Evolutionary conservation across 2,797 vertebrate genomes (phyloP).

Genomic region (Takifugu ocellatus): DNA sequence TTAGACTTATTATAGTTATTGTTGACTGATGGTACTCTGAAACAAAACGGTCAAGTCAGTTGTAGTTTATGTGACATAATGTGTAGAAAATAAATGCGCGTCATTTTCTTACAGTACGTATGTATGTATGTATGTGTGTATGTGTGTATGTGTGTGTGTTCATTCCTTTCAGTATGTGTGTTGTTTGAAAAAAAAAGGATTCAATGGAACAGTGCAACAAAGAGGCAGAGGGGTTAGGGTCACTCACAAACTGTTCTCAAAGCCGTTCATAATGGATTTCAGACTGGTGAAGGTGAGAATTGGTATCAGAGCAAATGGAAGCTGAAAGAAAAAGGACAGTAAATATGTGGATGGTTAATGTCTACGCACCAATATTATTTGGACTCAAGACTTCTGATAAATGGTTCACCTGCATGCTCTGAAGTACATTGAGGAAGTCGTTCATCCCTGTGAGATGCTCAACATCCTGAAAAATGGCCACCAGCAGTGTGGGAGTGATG

Average conservation of each 20-base stretch:
- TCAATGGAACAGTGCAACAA: not conserved
- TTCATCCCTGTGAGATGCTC: constrained; percentile 93
- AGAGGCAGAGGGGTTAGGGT: not conserved
- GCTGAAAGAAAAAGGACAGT: constrained; percentile 66
- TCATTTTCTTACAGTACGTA: too few species aligned
- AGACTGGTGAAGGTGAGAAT: constrained; percentile 93
- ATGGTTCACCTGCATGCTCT: constrained; percentile 88
- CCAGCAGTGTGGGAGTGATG: constrained; percentile 87
- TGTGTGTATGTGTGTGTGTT: not conserved
- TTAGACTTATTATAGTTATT: not conserved
- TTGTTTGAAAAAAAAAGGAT: not conserved
- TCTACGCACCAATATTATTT: not conserved
- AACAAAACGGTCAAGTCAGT: not conserved
- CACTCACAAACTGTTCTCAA: constrained; percentile 90
- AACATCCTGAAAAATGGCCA: constrained; percentile 92
- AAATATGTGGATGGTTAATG: constrained; percentile 1
- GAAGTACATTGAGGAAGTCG: constrained; percentile 94
- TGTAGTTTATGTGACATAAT: not conserved
- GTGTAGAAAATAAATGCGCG: too few species aligned
- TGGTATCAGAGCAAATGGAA: constrained; percentile 93
- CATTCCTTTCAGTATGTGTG: not conserved
- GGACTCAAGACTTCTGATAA: not conserved
- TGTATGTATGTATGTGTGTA: too few species aligned
- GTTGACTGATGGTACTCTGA: not conserved
- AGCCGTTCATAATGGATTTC: constrained; percentile 87